Base-by-base conservation (phyloP, 2,888 invertebrate species). In the Heteropelma amictum region DNA sequence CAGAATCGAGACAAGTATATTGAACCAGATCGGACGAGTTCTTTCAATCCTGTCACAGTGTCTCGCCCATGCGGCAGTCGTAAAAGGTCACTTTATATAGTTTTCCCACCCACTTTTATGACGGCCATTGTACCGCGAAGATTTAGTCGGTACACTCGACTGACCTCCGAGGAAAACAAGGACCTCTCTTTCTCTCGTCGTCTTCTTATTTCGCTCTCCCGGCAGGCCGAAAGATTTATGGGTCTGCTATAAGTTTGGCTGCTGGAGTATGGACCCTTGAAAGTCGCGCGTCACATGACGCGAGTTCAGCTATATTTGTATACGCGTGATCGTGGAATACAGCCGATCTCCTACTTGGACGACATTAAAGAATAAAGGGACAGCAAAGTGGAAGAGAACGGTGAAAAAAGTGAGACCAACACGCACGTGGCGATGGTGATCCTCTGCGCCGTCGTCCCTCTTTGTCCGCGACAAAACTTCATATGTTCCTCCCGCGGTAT, bases 11-110 rank as follows among this genome's bases (percentile, higher is more conserved):
- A 72, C 76, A 72, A 69, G 72, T 76, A 69, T 68, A 63, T 68
- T 40, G 30, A n/a, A n/a, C n/a, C n/a, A n/a, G n/a, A n/a, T 17
- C 5, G 45, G 47, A 33, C 56, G 60, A 49, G 14, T 30, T 64
- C 70, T 72, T 61, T 68, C 51, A 76, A 74, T 83, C 81, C 78
- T 81, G 81, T 79, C 83, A 81, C 83, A 77, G 76, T 79, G 72
- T 70, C 71, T 71, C 77, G 80, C 81, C 81, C 81, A 78, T 77
- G 61, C 58, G 67, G 79, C 54, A 67, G 75, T 81, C 85, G 82
- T 86, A 84, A 86, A 85, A 84, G 84, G 82, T 84, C 85, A 85
- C 85, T 85, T 84, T 83, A 84, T 84, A 84, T n/a, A 82, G 83
- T 83, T 70, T 74, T 76, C 81, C 83, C 83, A 82, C 85, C 83